Evolutionary conservation across 2,113 vertebrate species (phyloP).

Genomic region (Myanophis thanlyinensis): DNA sequence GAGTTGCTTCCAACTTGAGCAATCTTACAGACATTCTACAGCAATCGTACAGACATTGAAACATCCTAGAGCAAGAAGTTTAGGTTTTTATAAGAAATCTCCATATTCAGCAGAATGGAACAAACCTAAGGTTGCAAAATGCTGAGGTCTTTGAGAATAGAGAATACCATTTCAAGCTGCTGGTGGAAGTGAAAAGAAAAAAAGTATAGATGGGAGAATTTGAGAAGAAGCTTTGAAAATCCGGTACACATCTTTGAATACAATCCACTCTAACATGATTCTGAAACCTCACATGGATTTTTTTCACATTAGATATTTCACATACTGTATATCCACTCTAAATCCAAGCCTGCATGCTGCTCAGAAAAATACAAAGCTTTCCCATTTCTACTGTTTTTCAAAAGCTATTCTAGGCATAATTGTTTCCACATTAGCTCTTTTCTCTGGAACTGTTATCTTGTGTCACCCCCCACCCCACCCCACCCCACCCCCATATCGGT

Average conservation of each 20-base stretch:
- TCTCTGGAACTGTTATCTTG: not conserved
- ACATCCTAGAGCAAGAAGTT: not conserved
- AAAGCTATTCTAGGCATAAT: not conserved
- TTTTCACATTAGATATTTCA: not conserved
- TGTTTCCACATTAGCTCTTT: not conserved
- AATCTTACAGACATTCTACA: no score
- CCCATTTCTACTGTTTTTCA: not conserved
- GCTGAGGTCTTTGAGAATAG: not conserved
- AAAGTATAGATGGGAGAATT: not conserved
- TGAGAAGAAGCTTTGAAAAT: not conserved
- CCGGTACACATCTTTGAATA: not conserved
- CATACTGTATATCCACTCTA: not conserved
- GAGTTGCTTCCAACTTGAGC: not conserved
- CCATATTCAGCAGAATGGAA: not conserved
- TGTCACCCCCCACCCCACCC: not conserved
- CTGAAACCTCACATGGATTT: not conserved
- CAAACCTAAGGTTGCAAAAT: not conserved
- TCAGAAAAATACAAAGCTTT: not conserved
- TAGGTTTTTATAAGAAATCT: not conserved
- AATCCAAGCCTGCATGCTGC: not conserved
- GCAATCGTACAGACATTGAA: not conserved
- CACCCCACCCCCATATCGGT: no score
- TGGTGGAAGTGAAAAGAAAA: not conserved
- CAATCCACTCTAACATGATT: not conserved
- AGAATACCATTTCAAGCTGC: not conserved